Evolutionary conservation across 1,140 invertebrate species (phyloP), one percentile per base, ranked within the genome.

Genomic region (Orchesella cincta): DNA sequence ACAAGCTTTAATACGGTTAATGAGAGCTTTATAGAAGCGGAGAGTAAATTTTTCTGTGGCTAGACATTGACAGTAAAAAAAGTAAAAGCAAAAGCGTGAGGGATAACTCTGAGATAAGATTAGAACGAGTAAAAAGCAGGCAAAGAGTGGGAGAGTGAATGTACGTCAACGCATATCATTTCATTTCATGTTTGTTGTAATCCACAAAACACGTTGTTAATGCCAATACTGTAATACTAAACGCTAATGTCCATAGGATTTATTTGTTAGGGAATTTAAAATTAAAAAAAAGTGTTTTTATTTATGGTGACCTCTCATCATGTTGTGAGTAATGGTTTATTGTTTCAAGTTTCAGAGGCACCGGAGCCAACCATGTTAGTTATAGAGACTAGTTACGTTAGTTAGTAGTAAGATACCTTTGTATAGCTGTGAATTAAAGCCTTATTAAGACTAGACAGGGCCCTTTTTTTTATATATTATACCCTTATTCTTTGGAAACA

Each of bases 381-480:
- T 31, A 67, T 67, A 31, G 33, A 33, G 62, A 14, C 14, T 67
- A 31, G 62, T 29, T 67, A 29, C 31, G 23, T 67, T 67, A 67
- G 31, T 67, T 67, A 29, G 62, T 31, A 67, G 12, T 57, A 57
- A 23, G 12, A 23, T 57, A 33, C 28, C 8, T 14, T 31, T 67
- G 23, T 67, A 67, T 67, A 23, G 62, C 62, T 67, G 62, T 67
- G 62, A 67, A 67, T 67, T 3, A 31, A 67, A 67, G 5, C 8
- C 33, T 67, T 67, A 31, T 31, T 31, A n/a, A 57, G 54, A 67
- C 12, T 31, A 33, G 62, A 67, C 26, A 67, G 20, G 20, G 8
- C 39, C 39, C 20, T 46, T 12, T 12, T 12, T 20, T 12, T 20
- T 12, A 12, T 46, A 46, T 12, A 12, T 29, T 31, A 67, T 67